These are phyloP conservation scores for Nomada goodeniana DNA, from an alignment of 2,888 invertebrate genomes.

Conservation along the genomic window DNA sequence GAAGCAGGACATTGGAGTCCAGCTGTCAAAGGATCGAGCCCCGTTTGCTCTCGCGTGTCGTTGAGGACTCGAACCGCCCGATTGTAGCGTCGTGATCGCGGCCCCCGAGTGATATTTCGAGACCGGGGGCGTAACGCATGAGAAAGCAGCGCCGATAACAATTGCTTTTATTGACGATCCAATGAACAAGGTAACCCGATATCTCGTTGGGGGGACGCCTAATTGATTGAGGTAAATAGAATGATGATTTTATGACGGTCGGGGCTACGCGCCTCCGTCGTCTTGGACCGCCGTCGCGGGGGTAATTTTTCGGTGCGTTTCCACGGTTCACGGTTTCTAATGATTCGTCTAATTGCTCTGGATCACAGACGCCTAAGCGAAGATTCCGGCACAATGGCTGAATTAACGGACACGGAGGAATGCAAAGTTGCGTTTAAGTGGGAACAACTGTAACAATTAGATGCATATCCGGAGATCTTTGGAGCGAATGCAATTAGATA, in stretches of 20 bases:
- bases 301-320: constrained; percentile 1
- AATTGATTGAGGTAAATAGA: constrained; percentile 72
- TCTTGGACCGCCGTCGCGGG: neutral
- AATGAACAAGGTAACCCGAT: constrained; percentile 72
- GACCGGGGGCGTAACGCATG: constrained; percentile 6
- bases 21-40: neutral
- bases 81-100: neutral
- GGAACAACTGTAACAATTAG: constrained; percentile 58
- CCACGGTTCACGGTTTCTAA: neutral
- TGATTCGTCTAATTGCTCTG: constrained; percentile 39
- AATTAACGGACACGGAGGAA: constrained; percentile 39
- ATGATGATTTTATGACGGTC: constrained; percentile 65
- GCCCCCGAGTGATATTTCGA: neutral
- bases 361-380: constrained; percentile 33
- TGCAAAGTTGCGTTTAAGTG: constrained; percentile 44
- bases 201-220: constrained; percentile 65
- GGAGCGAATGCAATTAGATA: constrained; percentile 73
- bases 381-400: constrained; percentile 35
- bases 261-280: constrained; percentile 9
- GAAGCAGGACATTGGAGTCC: neutral
- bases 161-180: constrained; percentile 59
- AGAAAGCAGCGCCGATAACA: constrained; percentile 52
- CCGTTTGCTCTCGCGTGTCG: too few species aligned
- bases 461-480: constrained; percentile 66
- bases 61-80: neutral